phyloP scores from a whole-genome alignment of 2,113 vertebrate species.

The Brachypodius melanocephalos region DNA sequence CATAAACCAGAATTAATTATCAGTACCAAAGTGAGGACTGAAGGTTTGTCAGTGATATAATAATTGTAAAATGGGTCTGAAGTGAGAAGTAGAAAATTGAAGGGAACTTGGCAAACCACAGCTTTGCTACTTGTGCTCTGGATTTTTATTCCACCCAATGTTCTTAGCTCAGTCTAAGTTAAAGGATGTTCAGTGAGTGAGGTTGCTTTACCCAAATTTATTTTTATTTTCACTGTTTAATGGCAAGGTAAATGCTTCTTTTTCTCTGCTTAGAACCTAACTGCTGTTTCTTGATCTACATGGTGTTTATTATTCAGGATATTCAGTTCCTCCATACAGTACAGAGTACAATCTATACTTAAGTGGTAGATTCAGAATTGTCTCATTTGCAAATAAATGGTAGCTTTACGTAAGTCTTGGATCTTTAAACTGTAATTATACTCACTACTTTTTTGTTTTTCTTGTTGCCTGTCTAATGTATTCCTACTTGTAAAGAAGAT shows the following conservation, averaged over 20 bases:
- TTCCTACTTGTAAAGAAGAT: background rate
- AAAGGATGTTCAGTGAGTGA: background rate
- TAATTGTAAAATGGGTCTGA: background rate
- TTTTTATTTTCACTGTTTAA: background rate
- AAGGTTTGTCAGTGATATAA: background rate
- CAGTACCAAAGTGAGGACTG: background rate
- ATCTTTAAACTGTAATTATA: background rate
- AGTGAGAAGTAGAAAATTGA: background rate
- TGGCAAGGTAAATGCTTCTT: background rate
- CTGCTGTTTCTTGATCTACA: background rate
- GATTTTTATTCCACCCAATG: background rate
- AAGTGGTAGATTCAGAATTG: background rate
- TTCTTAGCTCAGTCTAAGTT: background rate
- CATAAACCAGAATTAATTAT: background rate
- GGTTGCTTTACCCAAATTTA: background rate
- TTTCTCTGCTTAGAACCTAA: background rate
- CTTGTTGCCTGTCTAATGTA: background rate
- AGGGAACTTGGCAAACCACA: background rate
- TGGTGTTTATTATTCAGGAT: background rate
- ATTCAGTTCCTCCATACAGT: background rate
- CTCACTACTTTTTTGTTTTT: background rate
- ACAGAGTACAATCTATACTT: background rate
- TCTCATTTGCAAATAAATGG: constrained; percentile 5
- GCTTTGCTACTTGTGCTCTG: background rate
- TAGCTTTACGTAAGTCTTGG: background rate